phyloP scores from a whole-genome alignment of 2,113 vertebrate genomes.

The Hymenochirus boettgeri region DNA sequence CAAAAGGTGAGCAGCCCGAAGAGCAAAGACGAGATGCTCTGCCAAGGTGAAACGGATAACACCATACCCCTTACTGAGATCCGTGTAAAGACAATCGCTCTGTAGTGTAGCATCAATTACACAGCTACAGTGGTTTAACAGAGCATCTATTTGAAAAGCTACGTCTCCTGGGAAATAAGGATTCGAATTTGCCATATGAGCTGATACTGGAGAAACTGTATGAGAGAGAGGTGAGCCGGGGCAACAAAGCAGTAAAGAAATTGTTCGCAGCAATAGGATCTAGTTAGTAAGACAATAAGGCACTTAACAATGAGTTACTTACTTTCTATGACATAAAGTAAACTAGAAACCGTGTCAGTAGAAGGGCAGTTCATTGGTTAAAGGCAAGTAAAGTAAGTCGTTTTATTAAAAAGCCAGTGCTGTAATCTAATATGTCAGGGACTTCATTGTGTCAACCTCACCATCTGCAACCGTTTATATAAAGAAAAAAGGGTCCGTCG shows the following conservation, averaged over 20 bases:
- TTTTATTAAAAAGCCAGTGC: slow-evolving; percentile 17
- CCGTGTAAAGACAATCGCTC: too few relatives aligned
- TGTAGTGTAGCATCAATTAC: too few relatives aligned
- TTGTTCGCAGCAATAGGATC: not conserved
- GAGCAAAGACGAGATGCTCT: too few relatives aligned
- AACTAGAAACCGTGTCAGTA: not conserved
- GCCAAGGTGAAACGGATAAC: too few relatives aligned
- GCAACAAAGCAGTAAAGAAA: not conserved
- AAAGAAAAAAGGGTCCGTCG: not conserved
- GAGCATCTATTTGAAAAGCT: too few relatives aligned
- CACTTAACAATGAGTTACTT: not conserved
- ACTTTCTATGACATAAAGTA: too few relatives aligned
- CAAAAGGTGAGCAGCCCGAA: too few relatives aligned
- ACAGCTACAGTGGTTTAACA: too few relatives aligned
- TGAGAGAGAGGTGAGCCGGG: not conserved
- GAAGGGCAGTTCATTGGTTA: slow-evolving; percentile 7
- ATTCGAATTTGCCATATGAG: too few relatives aligned
- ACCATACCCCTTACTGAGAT: too few relatives aligned
- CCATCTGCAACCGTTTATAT: slow-evolving; percentile 38
- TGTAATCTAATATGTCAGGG: slow-evolving; percentile 31
- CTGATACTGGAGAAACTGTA: too few relatives aligned
- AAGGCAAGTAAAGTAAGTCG: not conserved
- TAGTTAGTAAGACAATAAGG: not conserved
- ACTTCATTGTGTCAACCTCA: slow-evolving; percentile 32
- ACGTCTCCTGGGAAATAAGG: too few relatives aligned